phyloP scores from a whole-genome alignment of 92 coral and sea anemone genomes.

The Muricea muricata region DNA sequence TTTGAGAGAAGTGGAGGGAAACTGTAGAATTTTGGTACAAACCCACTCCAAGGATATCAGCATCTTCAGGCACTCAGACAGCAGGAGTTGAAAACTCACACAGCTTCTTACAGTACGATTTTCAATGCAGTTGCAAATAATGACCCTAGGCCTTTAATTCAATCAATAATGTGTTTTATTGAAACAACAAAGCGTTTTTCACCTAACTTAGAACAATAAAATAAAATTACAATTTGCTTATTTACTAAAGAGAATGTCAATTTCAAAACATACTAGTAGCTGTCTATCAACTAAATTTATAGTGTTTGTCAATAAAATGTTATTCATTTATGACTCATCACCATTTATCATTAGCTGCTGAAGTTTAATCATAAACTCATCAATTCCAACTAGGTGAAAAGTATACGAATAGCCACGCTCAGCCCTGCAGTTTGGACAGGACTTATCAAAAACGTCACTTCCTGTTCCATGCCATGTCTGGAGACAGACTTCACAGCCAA shows the following conservation, averaged over 20 bases:
- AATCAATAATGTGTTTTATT: conserved; percentile 17
- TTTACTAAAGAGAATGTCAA: no score
- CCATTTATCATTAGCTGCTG: neutral
- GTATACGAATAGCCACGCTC: conserved; percentile 44
- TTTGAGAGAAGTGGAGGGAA: conserved; percentile 52
- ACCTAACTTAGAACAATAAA: no score
- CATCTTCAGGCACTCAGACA: conserved; percentile 44
- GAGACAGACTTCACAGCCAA: conserved; percentile 26
- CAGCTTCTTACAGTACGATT: conserved; percentile 17
- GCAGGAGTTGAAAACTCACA: conserved; percentile 31
- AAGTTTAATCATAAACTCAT: conserved; percentile 10
- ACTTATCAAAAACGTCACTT: conserved; percentile 18
- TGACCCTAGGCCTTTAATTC: conserved; percentile 32
- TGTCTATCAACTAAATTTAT: no score
- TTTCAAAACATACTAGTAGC: no score
- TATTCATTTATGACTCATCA: no score
- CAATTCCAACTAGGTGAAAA: conserved; percentile 8
- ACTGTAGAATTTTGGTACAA: conserved; percentile 40
- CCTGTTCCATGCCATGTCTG: conserved; percentile 30
- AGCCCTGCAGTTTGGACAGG: conserved; percentile 25
- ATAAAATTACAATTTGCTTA: no score
- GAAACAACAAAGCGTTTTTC: conserved; percentile 24
- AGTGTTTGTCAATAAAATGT: no score
- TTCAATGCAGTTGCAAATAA: conserved; percentile 42
- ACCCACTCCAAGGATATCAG: conserved; percentile 34